A percentile compares a stretch with the other conserved stretches of the same genome.
phyloP scores from a whole-genome alignment of 2,888 invertebrate species.

The Drosophila kuntzei region DNA sequence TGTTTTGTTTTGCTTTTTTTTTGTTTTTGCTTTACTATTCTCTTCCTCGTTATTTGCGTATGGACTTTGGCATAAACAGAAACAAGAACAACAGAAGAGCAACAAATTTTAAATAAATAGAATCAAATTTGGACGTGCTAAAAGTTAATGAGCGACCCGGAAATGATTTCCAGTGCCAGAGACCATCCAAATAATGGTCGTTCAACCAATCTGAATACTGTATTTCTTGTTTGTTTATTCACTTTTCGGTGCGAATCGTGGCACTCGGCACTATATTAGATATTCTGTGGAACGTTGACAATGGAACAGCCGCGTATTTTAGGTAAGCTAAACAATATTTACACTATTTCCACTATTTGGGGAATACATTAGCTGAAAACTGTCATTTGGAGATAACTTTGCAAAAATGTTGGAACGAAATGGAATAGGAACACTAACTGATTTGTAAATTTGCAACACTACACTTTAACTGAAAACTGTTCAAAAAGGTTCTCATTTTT shows the following conservation, averaged over 20 bases:
- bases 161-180: constrained; percentile 58
- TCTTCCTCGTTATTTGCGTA: constrained; percentile 22
- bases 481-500: background rate
- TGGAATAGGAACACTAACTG: background rate
- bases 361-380: no score
- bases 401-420: background rate
- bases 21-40: constrained; percentile 2
- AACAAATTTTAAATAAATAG: constrained; percentile 60
- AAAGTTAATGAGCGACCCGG: constrained; percentile 71
- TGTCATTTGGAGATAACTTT: background rate
- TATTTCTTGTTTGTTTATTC: constrained; percentile 3
- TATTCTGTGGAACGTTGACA: constrained; percentile 18
- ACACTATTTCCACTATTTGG: no score
- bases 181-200: constrained; percentile 25
- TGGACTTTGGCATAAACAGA: constrained; percentile 37
- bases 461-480: background rate
- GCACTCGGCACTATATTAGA: background rate
- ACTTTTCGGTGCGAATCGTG: constrained; percentile 12
- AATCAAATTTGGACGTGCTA: constrained; percentile 64
- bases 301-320: constrained; percentile 7
- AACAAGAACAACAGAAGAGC: constrained; percentile 14
- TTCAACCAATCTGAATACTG: constrained; percentile 8
- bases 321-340: background rate
- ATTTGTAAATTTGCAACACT: no score
- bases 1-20: background rate